These are phyloP conservation scores for Hyles euphorbiae DNA, from an alignment of 1,140 invertebrate genomes.

Conservation along the genomic window DNA sequence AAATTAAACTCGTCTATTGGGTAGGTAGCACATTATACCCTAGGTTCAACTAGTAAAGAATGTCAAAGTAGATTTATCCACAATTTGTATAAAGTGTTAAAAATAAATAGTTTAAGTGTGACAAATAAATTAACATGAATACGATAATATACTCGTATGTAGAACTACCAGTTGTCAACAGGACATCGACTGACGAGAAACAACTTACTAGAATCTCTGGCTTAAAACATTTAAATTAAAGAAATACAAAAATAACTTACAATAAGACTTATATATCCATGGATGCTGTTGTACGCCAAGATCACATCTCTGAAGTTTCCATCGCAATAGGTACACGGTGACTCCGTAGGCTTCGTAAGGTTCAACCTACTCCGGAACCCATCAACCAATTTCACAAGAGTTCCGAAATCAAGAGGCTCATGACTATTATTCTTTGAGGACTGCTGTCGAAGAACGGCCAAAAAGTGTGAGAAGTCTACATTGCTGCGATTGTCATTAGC, in stretches of 20 bases:
- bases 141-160: too few species aligned
- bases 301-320: constrained; percentile 59
- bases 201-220: too few species aligned
- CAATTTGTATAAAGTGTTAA: too few species aligned
- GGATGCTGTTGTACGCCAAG: constrained; percentile 64
- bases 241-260: constrained; percentile 40
- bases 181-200: too few species aligned
- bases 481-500: constrained; percentile 39
- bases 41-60: too few species aligned
- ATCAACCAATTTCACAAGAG: constrained; percentile 55
- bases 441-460: constrained; percentile 46
- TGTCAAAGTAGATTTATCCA: too few species aligned
- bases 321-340: constrained; percentile 58
- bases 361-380: constrained; percentile 52
- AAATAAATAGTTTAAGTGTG: too few species aligned
- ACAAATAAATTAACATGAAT: too few species aligned
- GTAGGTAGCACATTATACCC: too few species aligned
- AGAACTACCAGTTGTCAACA: too few species aligned
- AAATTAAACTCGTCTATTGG: too few species aligned
- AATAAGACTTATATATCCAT: constrained; percentile 69
- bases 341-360: constrained; percentile 44
- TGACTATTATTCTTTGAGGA: constrained; percentile 41
- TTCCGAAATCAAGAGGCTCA: constrained; percentile 54
- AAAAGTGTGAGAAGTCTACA: constrained; percentile 47
- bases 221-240: too few species aligned